Evolutionary conservation across 2,797 vertebrate genomes (phyloP).

Genomic region (Sebastes dallii): DNA sequence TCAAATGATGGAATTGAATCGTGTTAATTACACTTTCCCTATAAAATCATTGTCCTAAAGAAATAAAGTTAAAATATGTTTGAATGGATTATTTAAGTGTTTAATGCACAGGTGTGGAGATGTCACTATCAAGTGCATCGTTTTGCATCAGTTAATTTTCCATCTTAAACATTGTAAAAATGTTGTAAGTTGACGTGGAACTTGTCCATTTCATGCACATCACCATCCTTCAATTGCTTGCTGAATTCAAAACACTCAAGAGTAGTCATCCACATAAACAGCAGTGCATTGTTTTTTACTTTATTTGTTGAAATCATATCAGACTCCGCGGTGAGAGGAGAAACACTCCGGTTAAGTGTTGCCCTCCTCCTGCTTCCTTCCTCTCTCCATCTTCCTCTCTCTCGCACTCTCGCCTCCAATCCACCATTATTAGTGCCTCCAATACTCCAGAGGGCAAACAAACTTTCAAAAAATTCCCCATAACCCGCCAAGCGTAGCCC

Average conservation of each 20-base stretch:
- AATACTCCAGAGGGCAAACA: conserved; percentile 90
- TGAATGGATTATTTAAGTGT: not conserved
- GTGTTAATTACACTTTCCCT: not conserved
- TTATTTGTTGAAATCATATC: conserved; percentile 62
- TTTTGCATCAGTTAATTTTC: not conserved
- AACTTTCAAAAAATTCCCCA: conserved; percentile 97
- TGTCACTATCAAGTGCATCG: no score
- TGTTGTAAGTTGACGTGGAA: not conserved
- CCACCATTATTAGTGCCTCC: conserved; percentile 86
- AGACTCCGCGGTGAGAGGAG: conserved; percentile 38
- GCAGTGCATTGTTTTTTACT: conserved; percentile 28
- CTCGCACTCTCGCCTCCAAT: conserved; percentile 67
- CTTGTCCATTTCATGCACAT: conserved; percentile 1
- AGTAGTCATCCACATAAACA: conserved; percentile 27
- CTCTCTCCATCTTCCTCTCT: conserved; percentile 64
- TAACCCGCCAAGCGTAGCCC: conserved; percentile 92
- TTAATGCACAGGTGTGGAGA: not conserved
- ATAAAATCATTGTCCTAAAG: not conserved
- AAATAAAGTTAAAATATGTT: not conserved
- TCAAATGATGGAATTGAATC: not conserved
- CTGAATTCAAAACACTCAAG: conserved; percentile 19
- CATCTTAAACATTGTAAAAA: not conserved
- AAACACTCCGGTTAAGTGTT: conserved; percentile 64
- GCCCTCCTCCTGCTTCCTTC: conserved; percentile 65
- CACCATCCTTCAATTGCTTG: not conserved